A percentile compares a stretch with the other conserved stretches of the same genome.
These are phyloP conservation scores for Heterohyrax brucei DNA, from an alignment of 2,797 vertebrate species.

Conservation along the genomic window DNA sequence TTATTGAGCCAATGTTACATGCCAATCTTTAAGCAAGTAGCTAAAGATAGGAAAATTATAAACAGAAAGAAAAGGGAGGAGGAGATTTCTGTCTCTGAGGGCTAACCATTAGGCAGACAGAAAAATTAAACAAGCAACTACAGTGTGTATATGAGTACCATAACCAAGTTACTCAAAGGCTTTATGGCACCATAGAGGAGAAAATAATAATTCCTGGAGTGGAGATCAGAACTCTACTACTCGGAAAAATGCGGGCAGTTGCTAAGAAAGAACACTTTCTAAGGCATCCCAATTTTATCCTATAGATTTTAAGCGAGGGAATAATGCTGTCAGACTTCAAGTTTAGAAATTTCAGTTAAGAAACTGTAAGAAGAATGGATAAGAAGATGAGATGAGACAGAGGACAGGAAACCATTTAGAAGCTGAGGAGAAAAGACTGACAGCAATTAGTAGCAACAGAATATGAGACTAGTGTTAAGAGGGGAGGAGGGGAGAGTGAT, in stretches of 20 bases:
- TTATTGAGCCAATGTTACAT: not conserved
- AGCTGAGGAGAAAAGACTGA: not conserved
- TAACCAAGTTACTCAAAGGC: not conserved
- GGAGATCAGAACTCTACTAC: not conserved
- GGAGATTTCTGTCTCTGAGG: not conserved
- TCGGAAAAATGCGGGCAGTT: not conserved
- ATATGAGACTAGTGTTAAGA: not conserved
- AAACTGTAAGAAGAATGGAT: not conserved
- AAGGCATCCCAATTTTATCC: not conserved
- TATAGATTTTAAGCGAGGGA: not conserved
- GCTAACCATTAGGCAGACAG: not conserved
- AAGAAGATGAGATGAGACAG: not conserved
- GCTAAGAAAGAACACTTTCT: not conserved
- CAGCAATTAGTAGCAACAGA: not conserved
- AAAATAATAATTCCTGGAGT: not conserved
- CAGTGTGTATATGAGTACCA: not conserved
- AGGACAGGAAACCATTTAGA: not conserved
- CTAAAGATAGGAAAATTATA: not conserved
- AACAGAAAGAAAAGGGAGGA: not conserved
- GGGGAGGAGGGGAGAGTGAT: not conserved
- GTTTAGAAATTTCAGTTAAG: not conserved
- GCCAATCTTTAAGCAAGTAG: not conserved
- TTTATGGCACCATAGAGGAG: not conserved
- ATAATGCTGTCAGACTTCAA: not conserved
- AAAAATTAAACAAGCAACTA: constrained; percentile 47